A percentile compares a stretch with the other conserved stretches of the same genome.
These are phyloP conservation scores for Mola mola DNA, from an alignment of 2,113 vertebrate genomes.

Conservation along the genomic window DNA sequence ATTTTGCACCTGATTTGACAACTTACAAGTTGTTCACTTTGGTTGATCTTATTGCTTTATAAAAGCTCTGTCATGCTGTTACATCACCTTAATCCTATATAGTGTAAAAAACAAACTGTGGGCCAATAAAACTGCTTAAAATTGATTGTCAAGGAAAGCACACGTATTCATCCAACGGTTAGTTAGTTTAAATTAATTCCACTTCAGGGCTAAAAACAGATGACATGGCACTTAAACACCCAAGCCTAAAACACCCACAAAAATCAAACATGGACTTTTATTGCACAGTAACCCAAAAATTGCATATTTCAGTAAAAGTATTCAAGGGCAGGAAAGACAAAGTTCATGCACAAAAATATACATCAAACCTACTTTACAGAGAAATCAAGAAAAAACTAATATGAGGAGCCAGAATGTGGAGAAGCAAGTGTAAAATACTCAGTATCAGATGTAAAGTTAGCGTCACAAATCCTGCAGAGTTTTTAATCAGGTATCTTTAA, in stretches of 20 bases:
- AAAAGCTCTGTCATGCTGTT: background rate
- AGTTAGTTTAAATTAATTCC: slow-evolving; percentile 13
- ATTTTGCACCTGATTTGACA: slow-evolving; percentile 16
- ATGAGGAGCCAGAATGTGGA: background rate
- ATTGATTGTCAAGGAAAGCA: too few species aligned
- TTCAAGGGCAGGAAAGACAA: slow-evolving; percentile 19
- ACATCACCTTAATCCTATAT: too few species aligned
- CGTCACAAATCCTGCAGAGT: slow-evolving; percentile 9
- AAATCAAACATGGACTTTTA: slow-evolving; percentile 33
- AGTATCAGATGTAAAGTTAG: slow-evolving; percentile 20
- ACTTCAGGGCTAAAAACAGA: slow-evolving; percentile 17
- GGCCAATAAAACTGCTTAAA: slow-evolving; percentile 5
- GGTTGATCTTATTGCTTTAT: slow-evolving; percentile 50
- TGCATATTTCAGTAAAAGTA: slow-evolving; percentile 58
- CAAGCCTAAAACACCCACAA: slow-evolving; percentile 39
- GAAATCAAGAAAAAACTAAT: slow-evolving; percentile 9
- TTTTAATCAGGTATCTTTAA: background rate
- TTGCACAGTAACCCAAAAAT: slow-evolving; percentile 61
- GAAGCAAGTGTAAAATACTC: slow-evolving; percentile 19
- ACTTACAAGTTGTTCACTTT: slow-evolving; percentile 45
- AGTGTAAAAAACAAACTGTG: background rate
- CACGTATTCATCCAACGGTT: too few species aligned
- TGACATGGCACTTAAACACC: slow-evolving; percentile 48
- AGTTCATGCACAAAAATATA: slow-evolving; percentile 51
- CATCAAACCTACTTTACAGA: slow-evolving; percentile 6